Evolutionary conservation across 2,888 invertebrate species (phyloP), one percentile per base, ranked within the genome.

Genomic region (Leucoma salicis): DNA sequence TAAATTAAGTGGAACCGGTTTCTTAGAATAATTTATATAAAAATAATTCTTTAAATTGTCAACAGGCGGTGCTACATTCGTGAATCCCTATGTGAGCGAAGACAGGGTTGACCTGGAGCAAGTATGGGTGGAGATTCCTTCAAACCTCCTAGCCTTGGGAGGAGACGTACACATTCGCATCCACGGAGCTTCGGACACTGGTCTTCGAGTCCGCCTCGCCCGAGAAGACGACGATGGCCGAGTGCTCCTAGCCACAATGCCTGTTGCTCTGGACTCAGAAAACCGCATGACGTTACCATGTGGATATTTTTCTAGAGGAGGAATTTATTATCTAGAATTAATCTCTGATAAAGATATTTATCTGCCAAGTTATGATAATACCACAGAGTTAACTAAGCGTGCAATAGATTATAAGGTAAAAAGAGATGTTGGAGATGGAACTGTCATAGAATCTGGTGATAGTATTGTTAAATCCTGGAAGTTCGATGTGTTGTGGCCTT

Each of bases 401-500:
- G 57, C 64, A 28, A 46, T 42, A 6, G 52, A 58, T 2, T 29
- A n/a, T 11, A 64, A 57, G 57, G 64, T 70, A 6, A 83, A 83
- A 53, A 63, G 86, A 35, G 82, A 78, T 47, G 57, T 71, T 12
- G 52, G 49, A 47, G 79, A 78, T n/a, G 82, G 81, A 10, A 78
- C 72, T 40, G 54, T 88, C 1, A 72, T 85, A 61, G 87, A 87
- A 50, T 82, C 83, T 8, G 78, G 82, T 31, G 86, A 86, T 27
- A 85, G 80, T 57, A 63, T 82, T 15, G 78, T 88, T 5, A 88
- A 88, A 33, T 85, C 91, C 2, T 90, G 91, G 81, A 91, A 92
- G 44, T 90, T 96, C 63, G 95, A 96, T 63, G 96, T 96, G 4
- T 91, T 94, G 78, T 96, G 96, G 96, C 96, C 96, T 4, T 91